phyloP scores from a whole-genome alignment of 2,888 invertebrate species.

The Axea sp. region DNA sequence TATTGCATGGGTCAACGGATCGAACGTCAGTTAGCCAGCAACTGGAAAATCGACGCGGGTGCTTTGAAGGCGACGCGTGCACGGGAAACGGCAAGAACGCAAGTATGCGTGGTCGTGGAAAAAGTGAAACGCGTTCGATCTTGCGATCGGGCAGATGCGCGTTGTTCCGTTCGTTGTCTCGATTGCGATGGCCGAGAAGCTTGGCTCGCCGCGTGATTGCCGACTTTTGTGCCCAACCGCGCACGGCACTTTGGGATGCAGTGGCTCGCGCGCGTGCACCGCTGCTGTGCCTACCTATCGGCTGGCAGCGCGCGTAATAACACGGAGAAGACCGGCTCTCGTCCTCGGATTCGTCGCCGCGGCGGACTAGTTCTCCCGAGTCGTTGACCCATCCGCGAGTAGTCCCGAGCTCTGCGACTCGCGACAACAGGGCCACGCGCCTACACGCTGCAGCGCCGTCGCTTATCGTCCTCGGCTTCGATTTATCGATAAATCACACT shows the following conservation, averaged over 20 bases:
- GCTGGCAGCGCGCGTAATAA: slow-evolving; percentile 51
- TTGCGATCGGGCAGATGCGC: no score
- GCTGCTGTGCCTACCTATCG: slow-evolving; percentile 27
- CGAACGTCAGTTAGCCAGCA: no score
- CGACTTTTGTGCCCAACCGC: slow-evolving; percentile 2
- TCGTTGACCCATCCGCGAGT: slow-evolving; percentile 57
- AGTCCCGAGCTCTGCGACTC: slow-evolving; percentile 16
- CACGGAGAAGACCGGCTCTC: slow-evolving; percentile 36
- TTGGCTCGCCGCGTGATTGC: no score
- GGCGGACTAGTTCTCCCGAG: slow-evolving; percentile 50
- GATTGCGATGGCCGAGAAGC: no score
- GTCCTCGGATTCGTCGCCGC: slow-evolving; percentile 37
- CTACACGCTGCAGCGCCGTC: slow-evolving; percentile 39
- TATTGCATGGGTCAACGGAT: no score
- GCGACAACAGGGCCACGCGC: slow-evolving; percentile 50
- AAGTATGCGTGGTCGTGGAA: no score
- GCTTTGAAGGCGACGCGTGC: no score
- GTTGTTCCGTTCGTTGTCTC: no score
- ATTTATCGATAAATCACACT: slow-evolving; percentile 57
- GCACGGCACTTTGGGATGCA: slow-evolving; percentile 22
- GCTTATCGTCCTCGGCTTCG: slow-evolving; percentile 25
- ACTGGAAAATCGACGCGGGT: no score
- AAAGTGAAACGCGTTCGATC: no score
- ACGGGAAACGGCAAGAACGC: no score
- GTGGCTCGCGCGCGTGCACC: slow-evolving; percentile 15